Evolutionary conservation across 1,140 invertebrate genomes (phyloP), one percentile per base, ranked within the genome.

Genomic region (Drosophila ogumai): DNA sequence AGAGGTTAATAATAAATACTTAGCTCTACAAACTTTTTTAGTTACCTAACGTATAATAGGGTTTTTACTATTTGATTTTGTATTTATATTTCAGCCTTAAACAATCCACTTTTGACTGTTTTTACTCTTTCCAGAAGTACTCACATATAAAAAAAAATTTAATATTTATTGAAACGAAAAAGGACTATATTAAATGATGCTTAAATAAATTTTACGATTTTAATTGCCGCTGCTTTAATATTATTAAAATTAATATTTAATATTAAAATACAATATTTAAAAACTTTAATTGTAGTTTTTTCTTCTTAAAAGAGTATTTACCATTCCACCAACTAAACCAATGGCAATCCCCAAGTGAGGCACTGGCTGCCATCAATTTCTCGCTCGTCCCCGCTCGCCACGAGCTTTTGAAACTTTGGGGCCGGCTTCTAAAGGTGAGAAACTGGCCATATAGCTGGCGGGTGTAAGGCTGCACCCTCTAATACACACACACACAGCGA

Each of bases 401-500:
- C 50, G 6, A 52, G 50, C 50, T 54, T 79, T 76, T 75, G 80
- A 69, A 69, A 74, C 81, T 80, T 82, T 58, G 81, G 81, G 74
- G 79, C 76, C 82, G 79, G 69, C 79, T 87, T 72, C 81, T 72
- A 88, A 90, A 88, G 84, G 84, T 88, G 84, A 88, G 84, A 88
- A 88, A 88, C 85, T 88, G 82, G 85, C 82, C 85, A 88, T 55
- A 88, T 90, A 78, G 85, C 84, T 81, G 56, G 74, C 73, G 84
- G 81, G 81, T 75, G 79, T 72, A 69, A 58, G 69, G 68, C 77
- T 80, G 84, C 84, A 77, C 75, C 84, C 82, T 85, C 64, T 56
- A 67, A 71, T 46, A 68, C 46, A 81, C 59, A 81, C 63, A 72
- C 50, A 52, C 49, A 72, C 64, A 50, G 19, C 40, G 19, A 36